Base-by-base conservation (phyloP, 2,888 invertebrate genomes). In the Heliconius cydno region DNA sequence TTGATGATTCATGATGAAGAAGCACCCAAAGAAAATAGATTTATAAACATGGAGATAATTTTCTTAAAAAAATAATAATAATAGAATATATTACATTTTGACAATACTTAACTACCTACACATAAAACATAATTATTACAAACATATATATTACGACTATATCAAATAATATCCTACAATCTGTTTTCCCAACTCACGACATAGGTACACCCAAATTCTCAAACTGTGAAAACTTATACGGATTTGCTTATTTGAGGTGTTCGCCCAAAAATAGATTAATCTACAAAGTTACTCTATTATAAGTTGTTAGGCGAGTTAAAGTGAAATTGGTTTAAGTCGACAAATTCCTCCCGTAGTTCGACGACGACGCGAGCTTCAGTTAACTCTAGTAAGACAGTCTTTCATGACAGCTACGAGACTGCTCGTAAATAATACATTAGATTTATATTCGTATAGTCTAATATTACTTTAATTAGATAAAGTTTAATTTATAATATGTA, bases 271-370 rank as follows among this genome's bases (percentile, higher is more conserved):
- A 89, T 88, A 92, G 90, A 92, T 93, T 91, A 92, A 92, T 92
- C 88, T 88, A 81, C 86, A 87, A 91, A 92, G 91, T 92, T 92
- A 90, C 87, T 91, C 92, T 92, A 92, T 92, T 92, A 92, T 92
- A 92, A 92, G 92, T 92, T 92, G 90, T 90, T 90, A 86, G 86
- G 86, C 83, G 87, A 90, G 90, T 90, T 92, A 87, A 88, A 91
- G 90, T 88, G 89, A 88, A 90, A 90, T 90, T 89, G 87, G 89
- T 90, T 88, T 87, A 88, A 90, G 91, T 90, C 88, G 88, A 91
- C 90, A 90, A 92, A 92, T 92, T 92, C 92, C 90, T 84, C 82
- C 87, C 90, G 89, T 90, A 91, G 90, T 90, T 91, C 88, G 88
- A 85, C 88, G 87, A 89, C 88, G 86, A 87, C 88, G 87, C 87